Evolutionary conservation across 1,140 invertebrate species (phyloP), one percentile per base, ranked within the genome.

Genomic region (Manduca sexta): DNA sequence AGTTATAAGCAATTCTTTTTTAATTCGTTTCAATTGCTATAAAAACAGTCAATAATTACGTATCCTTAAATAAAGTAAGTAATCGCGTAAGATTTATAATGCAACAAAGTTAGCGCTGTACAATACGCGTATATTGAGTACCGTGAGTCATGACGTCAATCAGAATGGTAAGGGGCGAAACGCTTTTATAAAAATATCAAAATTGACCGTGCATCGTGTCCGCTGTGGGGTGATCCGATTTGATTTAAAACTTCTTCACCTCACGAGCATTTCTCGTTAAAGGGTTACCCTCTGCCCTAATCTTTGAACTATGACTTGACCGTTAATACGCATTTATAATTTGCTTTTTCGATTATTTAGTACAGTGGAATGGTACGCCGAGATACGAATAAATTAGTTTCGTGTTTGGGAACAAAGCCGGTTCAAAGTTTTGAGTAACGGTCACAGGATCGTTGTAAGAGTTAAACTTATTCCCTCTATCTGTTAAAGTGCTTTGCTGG

Each of bases 241-340:
- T 70, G 74, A 80, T 76, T 80, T 66, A 50, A 78, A 76, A 83
- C 77, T 81, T 83, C 77, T 81, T 83, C 74, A 76, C 76, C 74
- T 75, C 60, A 64, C 59, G 51, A 55, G 50, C 54, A 63, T 60
- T 68, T 65, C 60, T 64, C 58, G 69, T 57, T 30, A 75, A 85
- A 79, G 79, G 82, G 79, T 85, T 81, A 60, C 68, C 78, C 76
- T 71, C 69, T 83, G 79, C 78, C 82, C 82, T 81, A 85, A 83
- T 85, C 82, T 83, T 82, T 85, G 79, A 85, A 85, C 82, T 85
- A 82, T 82, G 74, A 82, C 82, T 83, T 81, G 82, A 85, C 82
- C 82, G 82, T 85, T 85, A 82, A 74, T 79, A 81, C 73, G 82
- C 78, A 85, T 85, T 79, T 82, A 82, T 85, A 85, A 85, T 85